phyloP scores from a whole-genome alignment of 53 echinoderm and acorn worm genomes.

The Zoroaster sp. region DNA sequence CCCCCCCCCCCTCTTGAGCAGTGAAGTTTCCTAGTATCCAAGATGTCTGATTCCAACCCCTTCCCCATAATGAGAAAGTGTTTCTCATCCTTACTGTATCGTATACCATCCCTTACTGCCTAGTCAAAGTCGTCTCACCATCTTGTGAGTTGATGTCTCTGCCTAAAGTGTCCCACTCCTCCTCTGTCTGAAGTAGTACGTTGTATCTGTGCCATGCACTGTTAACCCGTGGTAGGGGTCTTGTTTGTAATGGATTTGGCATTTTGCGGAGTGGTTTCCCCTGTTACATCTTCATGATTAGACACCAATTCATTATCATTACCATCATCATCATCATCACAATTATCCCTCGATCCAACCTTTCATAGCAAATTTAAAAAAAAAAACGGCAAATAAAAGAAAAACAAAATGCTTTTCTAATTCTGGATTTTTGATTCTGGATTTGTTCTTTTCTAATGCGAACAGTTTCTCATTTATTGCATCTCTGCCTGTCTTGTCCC shows the following conservation, averaged over 20 bases:
- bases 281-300: background rate
- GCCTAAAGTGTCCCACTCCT: no score
- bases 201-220: no score
- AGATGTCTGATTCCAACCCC: no score
- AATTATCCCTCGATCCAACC: background rate
- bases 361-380: background rate
- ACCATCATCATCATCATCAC: background rate
- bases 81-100: no score
- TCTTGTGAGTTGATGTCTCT: no score
- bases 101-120: no score
- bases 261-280: background rate
- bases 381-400: background rate
- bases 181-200: no score
- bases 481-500: background rate
- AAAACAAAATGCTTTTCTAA: background rate
- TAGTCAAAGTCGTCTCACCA: no score
- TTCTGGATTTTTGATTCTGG: background rate
- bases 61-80: no score
- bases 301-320: background rate
- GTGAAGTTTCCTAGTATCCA: no score
- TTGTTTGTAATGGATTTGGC: background rate
- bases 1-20: no score
- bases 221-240: no score
- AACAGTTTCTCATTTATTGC: background rate
- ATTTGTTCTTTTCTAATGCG: background rate